Evolutionary conservation across 2,797 vertebrate genomes (phyloP).

Genomic region (Apogon hyalosoma): DNA sequence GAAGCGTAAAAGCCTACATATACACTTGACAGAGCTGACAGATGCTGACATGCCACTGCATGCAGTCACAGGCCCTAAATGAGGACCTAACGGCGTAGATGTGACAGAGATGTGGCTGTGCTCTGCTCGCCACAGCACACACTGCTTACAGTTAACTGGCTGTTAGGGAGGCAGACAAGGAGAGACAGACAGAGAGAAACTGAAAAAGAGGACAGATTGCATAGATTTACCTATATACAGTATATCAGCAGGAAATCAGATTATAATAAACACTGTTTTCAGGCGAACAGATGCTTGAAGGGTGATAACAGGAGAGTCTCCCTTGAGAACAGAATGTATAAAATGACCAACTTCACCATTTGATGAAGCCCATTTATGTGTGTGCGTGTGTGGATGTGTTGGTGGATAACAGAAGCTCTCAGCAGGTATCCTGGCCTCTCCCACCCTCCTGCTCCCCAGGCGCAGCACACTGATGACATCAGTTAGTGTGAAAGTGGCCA

Average conservation of each 20-base stretch:
- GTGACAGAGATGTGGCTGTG: slow-evolving; percentile 76
- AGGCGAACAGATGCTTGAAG: slow-evolving; percentile 6
- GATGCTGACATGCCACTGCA: slow-evolving; percentile 77
- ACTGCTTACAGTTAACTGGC: slow-evolving; percentile 71
- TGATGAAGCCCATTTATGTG: slow-evolving; percentile 33
- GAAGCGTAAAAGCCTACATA: slow-evolving; percentile 76
- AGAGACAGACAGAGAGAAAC: slow-evolving; percentile 32
- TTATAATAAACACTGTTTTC: slow-evolving; percentile 14
- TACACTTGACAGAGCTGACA: slow-evolving; percentile 79
- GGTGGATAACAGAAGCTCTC: slow-evolving; percentile 57
- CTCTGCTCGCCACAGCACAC: slow-evolving; percentile 53
- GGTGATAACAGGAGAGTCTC: slow-evolving; percentile 15
- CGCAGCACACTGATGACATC: slow-evolving; percentile 78
- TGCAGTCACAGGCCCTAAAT: slow-evolving; percentile 78
- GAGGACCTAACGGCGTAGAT: slow-evolving; percentile 72
- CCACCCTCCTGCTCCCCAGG: slow-evolving; percentile 55
- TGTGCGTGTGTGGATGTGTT: slow-evolving; percentile 6
- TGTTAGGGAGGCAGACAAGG: slow-evolving; percentile 52
- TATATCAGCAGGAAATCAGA: slow-evolving; percentile 37
- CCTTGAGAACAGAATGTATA: slow-evolving; percentile 6
- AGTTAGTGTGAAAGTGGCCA: slow-evolving; percentile 79
- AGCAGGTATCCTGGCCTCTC: slow-evolving; percentile 62
- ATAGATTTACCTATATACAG: slow-evolving; percentile 42
- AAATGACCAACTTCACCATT: slow-evolving; percentile 16
- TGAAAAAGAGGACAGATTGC: slow-evolving; percentile 17